Evolutionary conservation across 2,888 invertebrate genomes (phyloP), one percentile per base, ranked within the genome.

Genomic region (Luperina nickerlii): DNA sequence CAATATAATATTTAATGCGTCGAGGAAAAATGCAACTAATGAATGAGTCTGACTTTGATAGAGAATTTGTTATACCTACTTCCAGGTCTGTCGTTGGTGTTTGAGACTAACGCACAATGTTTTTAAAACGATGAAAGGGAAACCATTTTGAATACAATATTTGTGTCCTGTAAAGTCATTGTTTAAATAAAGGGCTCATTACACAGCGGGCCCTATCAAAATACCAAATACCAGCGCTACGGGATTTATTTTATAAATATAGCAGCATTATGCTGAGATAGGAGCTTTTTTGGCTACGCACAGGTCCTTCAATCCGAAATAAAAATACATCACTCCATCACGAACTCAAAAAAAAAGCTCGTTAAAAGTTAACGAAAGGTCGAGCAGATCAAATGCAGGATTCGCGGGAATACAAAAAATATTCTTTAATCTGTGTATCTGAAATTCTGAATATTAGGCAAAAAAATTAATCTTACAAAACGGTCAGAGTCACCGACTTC

Each of bases 1-100:
- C 18, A 57, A 66, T 62, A 54, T 54, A 27, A 81, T 73, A 80
- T 68, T 83, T 68, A 51, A 85, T 69, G 57, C 57, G 63, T 70
- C 38, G 20, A 54, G 24, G 24, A 63, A 70, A 66, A 70, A 81
- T 67, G 57, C 66, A 74, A 68, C 42, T 57, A 72, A 60, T 57
- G 7, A 72, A 63, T 63, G 20, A 57, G 38, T 27, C 71, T 38
- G 20, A 5, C 32, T 54, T 42, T 72, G 18, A 15, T 51, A 18
- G 13, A 63, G 2, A 69, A 24, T 70, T 66, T 32, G 32, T 60
- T 32, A 20, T 18, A 38, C 32, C 32, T 32, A 32, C 63, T 63
- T 8, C 11, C 32, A 27, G 20, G 0, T 45, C 15, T 4, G 9
- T 57, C 15, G 51, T 69, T 20, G 15, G 11, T 51, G 4, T 27